Evolutionary conservation across 2,113 vertebrate genomes (phyloP), one percentile per base, ranked within the genome.

Genomic region (Upupa epops): DNA sequence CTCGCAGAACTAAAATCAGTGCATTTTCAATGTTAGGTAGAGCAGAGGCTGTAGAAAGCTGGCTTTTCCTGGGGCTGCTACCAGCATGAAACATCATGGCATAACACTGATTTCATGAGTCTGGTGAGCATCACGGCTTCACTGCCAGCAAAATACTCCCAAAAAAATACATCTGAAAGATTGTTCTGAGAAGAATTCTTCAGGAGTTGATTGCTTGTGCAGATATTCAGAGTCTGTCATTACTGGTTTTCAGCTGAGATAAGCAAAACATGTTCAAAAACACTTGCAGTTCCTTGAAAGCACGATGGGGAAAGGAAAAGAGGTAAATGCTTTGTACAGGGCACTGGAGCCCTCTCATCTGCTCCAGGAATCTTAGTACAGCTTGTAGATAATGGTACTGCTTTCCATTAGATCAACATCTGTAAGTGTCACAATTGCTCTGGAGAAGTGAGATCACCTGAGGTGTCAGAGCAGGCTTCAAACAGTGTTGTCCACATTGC

Each of bases 111-210:
- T 78, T 75, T 81, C 7, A 36, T 28, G 3, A 59, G 13, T 55
- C 26, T 40, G 15, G 2, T 78, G 36, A 86, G 21, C 13, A 34
- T 22, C 32, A 19, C 28, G 45, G 36, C 68, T 49, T 76, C 31
- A 13, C 9, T 68, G 48, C 29, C 64, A 75, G 28, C 4, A 71
- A 93, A 94, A 65, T 64, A 65, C n/a, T 58, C 48, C 36, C 22
- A 68, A 81, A 91, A n/a, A n/a, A n/a, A n/a, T n/a, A 77, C 70
- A 51, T 56, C 24, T 52, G 59, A 78, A n/a, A 90, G 70, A 6
- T 84, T 73, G 14, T 34, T 76, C 46, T 85, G 64, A 20, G 95
- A 52, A 87, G 3, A 55, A 52, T 65, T 66, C 13, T 79, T 65
- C 25, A 36, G 72, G 85, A 70, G 26, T 5, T n/a, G 54, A 59